Percentiles rank a stretch among this genome's conserved stretches.
phyloP scores from a whole-genome alignment of 92 coral and sea anemone genomes.

The Anthopleura xanthogrammica region DNA sequence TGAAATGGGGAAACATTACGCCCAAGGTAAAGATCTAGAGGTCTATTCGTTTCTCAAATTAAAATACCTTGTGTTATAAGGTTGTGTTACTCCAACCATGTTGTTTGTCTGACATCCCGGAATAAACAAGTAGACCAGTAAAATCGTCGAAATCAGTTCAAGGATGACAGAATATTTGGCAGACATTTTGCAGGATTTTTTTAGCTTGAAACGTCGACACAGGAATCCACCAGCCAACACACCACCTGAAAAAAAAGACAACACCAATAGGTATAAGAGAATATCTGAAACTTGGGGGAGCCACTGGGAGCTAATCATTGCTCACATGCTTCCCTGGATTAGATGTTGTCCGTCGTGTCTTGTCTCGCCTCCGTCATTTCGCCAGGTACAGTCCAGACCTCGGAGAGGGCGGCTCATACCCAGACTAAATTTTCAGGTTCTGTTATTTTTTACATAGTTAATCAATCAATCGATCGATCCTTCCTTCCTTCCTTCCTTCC shows the following conservation, averaged over 20 bases:
- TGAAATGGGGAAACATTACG: neutral
- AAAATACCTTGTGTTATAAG: constrained; percentile 51
- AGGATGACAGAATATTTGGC: constrained; percentile 59
- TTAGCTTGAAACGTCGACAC: constrained; percentile 67
- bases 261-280: neutral
- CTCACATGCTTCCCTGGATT: neutral
- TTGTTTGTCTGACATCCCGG: constrained; percentile 61
- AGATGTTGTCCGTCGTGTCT: too few relatives aligned
- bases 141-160: constrained; percentile 26
- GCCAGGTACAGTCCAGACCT: too few relatives aligned
- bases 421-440: too few relatives aligned
- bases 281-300: too few relatives aligned
- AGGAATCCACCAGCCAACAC: constrained; percentile 57
- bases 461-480: too few relatives aligned
- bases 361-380: too few relatives aligned
- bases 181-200: constrained; percentile 64
- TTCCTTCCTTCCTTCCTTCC: too few relatives aligned
- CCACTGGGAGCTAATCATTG: too few relatives aligned
- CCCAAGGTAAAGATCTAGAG: neutral
- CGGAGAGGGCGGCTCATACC: too few relatives aligned
- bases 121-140: constrained; percentile 36
- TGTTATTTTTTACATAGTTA: too few relatives aligned
- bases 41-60: neutral
- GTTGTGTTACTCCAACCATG: constrained; percentile 54
- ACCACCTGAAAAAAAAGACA: constrained; percentile 50